Evolutionary conservation across 2,113 vertebrate genomes (phyloP).

Genomic region (Corythoichthys haematopterus): DNA sequence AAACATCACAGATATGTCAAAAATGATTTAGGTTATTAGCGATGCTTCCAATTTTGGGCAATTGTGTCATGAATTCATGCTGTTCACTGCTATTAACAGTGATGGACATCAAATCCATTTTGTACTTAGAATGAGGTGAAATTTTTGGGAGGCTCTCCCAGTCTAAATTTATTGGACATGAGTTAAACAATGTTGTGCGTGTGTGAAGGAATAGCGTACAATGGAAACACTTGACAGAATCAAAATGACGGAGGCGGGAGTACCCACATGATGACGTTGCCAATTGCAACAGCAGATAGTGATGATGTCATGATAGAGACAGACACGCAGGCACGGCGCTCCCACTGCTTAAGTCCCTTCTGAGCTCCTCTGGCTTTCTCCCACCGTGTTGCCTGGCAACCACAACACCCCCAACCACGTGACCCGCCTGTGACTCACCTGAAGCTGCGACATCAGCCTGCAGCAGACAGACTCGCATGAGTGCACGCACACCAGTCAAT

Average conservation of each 20-base stretch:
- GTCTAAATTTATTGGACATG: no score
- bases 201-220: no score
- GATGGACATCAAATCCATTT: no score
- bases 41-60: no score
- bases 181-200: no score
- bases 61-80: no score
- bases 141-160: no score
- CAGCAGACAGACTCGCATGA: slow-evolving; percentile 35
- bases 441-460: slow-evolving; percentile 66
- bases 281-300: slow-evolving; percentile 54
- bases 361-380: slow-evolving; percentile 67
- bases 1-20: no score
- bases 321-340: slow-evolving; percentile 13
- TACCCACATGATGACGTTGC: slow-evolving; percentile 2
- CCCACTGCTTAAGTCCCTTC: slow-evolving; percentile 58
- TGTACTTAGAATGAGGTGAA: no score
- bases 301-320: slow-evolving; percentile 56
- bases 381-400: slow-evolving; percentile 75
- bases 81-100: no score
- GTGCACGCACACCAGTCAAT: neutral
- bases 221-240: neutral
- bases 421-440: slow-evolving; percentile 80
- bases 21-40: no score
- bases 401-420: slow-evolving; percentile 54
- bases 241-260: slow-evolving; percentile 1